These are phyloP conservation scores for Rhabdomys dilectus DNA, from an alignment of 2,113 vertebrate species.

Conservation along the genomic window DNA sequence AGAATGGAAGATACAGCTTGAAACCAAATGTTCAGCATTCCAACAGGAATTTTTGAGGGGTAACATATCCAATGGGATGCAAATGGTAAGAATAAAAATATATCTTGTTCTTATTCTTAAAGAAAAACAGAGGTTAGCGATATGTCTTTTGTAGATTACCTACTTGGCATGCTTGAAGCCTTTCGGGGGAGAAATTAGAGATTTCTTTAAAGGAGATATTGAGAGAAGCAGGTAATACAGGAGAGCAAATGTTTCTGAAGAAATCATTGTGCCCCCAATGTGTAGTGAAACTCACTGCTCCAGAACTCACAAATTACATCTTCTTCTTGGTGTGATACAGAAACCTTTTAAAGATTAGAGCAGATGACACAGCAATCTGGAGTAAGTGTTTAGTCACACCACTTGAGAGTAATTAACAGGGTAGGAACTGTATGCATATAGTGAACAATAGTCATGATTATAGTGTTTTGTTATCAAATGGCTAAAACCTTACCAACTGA, in stretches of 20 bases:
- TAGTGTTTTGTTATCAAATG: background rate
- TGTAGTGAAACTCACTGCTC: background rate
- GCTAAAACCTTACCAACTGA: background rate
- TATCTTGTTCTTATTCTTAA: background rate
- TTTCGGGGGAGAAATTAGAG: background rate
- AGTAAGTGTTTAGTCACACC: background rate
- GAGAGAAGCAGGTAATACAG: background rate
- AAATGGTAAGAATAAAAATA: conserved; percentile 18
- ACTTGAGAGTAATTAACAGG: background rate
- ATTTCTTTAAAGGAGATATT: background rate
- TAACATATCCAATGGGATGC: background rate
- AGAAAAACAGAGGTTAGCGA: background rate
- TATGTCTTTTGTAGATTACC: background rate
- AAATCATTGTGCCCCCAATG: background rate
- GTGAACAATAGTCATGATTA: background rate
- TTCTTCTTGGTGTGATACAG: background rate
- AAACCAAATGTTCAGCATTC: background rate
- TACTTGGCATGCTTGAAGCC: background rate
- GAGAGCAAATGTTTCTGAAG: background rate
- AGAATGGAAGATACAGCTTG: conserved; percentile 23
- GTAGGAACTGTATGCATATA: background rate
- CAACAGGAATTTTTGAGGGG: background rate
- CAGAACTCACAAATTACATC: background rate
- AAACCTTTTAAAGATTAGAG: background rate
- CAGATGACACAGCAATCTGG: background rate